Base-by-base conservation (phyloP, 2,888 invertebrate species). In the Agrilus mali region DNA sequence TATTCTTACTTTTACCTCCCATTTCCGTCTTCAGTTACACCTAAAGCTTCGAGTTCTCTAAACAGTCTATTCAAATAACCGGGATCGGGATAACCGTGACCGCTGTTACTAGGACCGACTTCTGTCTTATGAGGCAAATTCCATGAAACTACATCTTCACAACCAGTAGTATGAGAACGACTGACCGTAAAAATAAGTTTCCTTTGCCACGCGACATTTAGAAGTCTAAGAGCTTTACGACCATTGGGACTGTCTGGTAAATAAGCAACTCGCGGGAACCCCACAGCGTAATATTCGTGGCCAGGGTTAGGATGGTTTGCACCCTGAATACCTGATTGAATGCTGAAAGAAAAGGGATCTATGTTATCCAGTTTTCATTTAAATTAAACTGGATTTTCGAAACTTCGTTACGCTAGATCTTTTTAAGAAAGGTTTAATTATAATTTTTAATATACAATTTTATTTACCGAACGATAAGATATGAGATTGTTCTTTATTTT, bases 91-190 rank as follows among this genome's bases (percentile, higher is more conserved):
- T 82, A 86, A 52, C 83, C 82, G 51, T 74, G 70, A 3, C 72
- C 73, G 34, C 66, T 66, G 33, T 65, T 66, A 33, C 69, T 69
- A 3, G 72, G 71, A 43, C 78, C 79, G 20, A 78, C 69, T 64
- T 83, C 80, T 45, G 88, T 88, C 66, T 88, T 88, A 63, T 89
- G 89, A 58, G 88, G 88, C 47, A 89, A 83, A 61, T 87, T 87
- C 95, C 95, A 95, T 37, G 89, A 81, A 43, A 94, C 86, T 47
- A 90, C 88, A 69, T 93, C 86, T 61, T 87, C 84, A 54, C 86
- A 80, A 0, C 93, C 94, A 0, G 93, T 93, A 1, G 94, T 95
- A 45, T 81, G 80, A 1, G 92, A 93, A 36, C 85, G 77, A 43
- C 86, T 82, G 51, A 95, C 82, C 0, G 86, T 84, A 70, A 95